A percentile compares a stretch with the other conserved stretches of the same genome.
Evolutionary conservation across 2,888 invertebrate genomes (phyloP).

Genomic region (Petrolisthes manimaculis): DNA sequence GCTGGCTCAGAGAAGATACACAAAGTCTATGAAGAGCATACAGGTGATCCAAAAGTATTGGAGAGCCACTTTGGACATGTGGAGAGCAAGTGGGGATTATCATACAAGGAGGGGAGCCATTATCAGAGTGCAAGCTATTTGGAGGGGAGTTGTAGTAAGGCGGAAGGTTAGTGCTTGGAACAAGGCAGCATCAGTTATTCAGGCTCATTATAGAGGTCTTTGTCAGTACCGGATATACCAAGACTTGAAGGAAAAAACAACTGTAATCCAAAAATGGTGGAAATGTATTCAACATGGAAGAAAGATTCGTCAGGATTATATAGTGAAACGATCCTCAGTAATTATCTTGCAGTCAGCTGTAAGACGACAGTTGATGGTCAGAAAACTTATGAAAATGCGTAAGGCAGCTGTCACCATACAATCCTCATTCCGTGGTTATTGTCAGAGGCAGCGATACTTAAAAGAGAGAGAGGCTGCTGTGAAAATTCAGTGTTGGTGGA

Average conservation of each 20-base stretch:
- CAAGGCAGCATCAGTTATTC: constrained; percentile 42
- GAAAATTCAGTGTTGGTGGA: constrained; percentile 39
- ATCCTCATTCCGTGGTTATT: constrained; percentile 16
- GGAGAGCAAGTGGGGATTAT: constrained; percentile 19
- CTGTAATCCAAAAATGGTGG: constrained; percentile 47
- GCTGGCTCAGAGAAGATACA: constrained; percentile 6
- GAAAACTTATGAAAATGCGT: constrained; percentile 14
- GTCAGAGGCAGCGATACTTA: constrained; percentile 13
- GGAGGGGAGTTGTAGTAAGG: constrained; percentile 43
- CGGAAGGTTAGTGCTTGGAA: constrained; percentile 10
- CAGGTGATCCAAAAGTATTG: constrained; percentile 23
- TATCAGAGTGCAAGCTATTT: constrained; percentile 29
- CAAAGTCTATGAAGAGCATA: background rate
- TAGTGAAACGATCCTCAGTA: constrained; percentile 66
- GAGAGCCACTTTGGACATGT: constrained; percentile 44
- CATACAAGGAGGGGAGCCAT: constrained; percentile 28
- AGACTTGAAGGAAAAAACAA: constrained; percentile 4
- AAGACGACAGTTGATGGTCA: constrained; percentile 13
- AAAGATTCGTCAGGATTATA: constrained; percentile 42
- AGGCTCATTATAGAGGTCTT: constrained; percentile 26
- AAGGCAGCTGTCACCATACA: constrained; percentile 36
- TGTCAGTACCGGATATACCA: background rate
- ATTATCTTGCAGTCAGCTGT: constrained; percentile 43
- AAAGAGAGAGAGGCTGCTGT: constrained; percentile 18
- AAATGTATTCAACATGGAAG: constrained; percentile 19